Conservation (phyloP, 2,888 invertebrate genomes). For the Heliconius erato region DNA sequence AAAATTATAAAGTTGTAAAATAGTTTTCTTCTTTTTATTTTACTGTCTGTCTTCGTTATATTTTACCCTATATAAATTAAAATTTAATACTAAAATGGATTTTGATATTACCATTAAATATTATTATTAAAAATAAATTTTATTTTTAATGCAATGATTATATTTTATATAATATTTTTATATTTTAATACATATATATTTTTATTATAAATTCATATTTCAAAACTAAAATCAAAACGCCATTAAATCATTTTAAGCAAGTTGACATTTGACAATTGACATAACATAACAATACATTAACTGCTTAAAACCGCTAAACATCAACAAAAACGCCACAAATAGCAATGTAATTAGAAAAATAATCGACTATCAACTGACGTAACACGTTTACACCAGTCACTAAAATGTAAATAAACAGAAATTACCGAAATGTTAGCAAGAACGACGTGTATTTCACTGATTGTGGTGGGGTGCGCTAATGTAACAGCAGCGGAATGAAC, state of each 20-base stretch:
- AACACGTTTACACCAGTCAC: constrained; percentile 35
- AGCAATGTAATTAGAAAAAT: constrained; percentile 35
- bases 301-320: not conserved
- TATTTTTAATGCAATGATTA: not conserved
- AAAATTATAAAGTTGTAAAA: too few species aligned
- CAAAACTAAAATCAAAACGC: constrained; percentile 9
- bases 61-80: too few species aligned
- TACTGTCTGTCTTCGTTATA: too few species aligned
- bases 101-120: too few species aligned
- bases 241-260: constrained; percentile 5
- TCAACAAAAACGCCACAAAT: not conserved
- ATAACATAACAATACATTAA: constrained; percentile 36
- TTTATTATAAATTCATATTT: not conserved
- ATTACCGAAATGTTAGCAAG: constrained; percentile 58
- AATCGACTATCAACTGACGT: constrained; percentile 24
- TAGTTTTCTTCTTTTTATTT: too few species aligned
- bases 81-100: too few species aligned
- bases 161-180: too few species aligned
- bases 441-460: constrained; percentile 72
- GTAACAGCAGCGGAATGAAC: constrained; percentile 62
- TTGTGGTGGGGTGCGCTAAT: constrained; percentile 80
- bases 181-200: too few species aligned
- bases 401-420: constrained; percentile 60
- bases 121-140: not conserved
- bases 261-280: constrained; percentile 31